These are phyloP conservation scores for Apodemus sylvaticus DNA, from an alignment of 2,113 vertebrate genomes.

Conservation along the genomic window DNA sequence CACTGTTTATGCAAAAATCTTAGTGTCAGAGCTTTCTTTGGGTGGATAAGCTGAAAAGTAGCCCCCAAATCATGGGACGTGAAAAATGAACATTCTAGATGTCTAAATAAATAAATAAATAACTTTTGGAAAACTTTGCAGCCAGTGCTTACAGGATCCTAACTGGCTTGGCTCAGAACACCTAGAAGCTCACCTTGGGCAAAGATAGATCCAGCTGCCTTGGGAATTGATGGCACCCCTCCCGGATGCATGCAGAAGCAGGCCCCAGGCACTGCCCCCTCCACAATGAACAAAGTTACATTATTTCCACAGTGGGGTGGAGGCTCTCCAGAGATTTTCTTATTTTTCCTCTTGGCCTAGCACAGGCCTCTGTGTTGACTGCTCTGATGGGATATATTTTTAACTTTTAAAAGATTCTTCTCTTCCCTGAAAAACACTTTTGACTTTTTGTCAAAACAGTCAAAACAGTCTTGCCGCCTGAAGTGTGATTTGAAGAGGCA, in stretches of 20 bases:
- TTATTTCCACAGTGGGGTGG: not conserved
- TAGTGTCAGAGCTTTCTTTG: not conserved
- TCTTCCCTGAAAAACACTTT: slow-evolving; percentile 62
- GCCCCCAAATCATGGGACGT: not conserved
- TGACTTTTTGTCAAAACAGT: slow-evolving; percentile 66
- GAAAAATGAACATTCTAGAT: not conserved
- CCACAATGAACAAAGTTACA: not conserved
- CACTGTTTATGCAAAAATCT: slow-evolving; percentile 62
- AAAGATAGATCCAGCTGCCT: not conserved
- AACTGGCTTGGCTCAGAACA: not conserved
- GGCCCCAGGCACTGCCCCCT: not conserved
- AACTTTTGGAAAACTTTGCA: not conserved
- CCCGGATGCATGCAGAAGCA: not conserved
- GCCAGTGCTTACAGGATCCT: too few relatives aligned
- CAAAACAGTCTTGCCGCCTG: not conserved
- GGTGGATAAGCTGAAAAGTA: not conserved
- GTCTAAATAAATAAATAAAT: not conserved
- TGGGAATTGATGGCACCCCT: not conserved
- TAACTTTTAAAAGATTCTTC: slow-evolving; percentile 59
- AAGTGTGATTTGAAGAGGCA: not conserved
- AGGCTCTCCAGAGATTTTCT: accelerated
- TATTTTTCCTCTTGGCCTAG: not conserved
- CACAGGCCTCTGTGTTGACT: not conserved
- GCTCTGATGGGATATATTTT: slow-evolving; percentile 32
- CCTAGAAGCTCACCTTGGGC: not conserved